Base-by-base conservation (phyloP, 2,113 vertebrate genomes). In the Trogon melanurus region DNA sequence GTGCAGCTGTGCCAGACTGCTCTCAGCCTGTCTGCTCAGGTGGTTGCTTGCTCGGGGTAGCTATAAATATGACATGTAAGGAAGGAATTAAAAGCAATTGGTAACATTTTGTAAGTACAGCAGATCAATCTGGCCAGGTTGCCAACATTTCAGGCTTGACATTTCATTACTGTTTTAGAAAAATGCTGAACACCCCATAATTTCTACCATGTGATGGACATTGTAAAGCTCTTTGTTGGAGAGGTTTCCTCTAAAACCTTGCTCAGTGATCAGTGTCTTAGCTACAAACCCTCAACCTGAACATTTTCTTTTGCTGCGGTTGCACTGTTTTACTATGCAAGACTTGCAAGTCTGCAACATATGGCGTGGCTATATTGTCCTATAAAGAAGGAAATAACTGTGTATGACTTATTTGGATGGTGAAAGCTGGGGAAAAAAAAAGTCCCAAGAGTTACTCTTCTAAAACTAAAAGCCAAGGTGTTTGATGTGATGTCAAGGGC, bases 401-500 rank as follows among this genome's bases (percentile, higher is more conserved):
- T 79, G 57, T 71, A 6, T 61, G 94, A 85, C 87, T 32, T 72
- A 38, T 67, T 93, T 91, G 82, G 82, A 93, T 66, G 83, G 54
- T 13, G 81, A 71, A 95, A 91, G 61, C 67, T 85, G 50, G 41
- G 41, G 41, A 10, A 79, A 69, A 65, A 67, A 22, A 56, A 11
- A 36, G 44, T 94, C 95, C 75, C 94, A 61, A 44, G 93, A 97
- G 80, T 79, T 95, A 36, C 41, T 95, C 64, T 86, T 94, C 95
- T 85, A 65, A 94, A 96, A 91, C 65, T 80, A 88, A 96, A 97
- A 96, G 88, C 94, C 96, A 96, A 97, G 95, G 96, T 97, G 91
- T 97, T 97, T 97, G 97, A 96, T 89, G 80, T 84, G 85, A 91
- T 97, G 96, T 97, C 95, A 98, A 95, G 95, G 93, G 53, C 74